Evolutionary conservation across 2,888 invertebrate species (phyloP).

Genomic region (Tridacna crocea): DNA sequence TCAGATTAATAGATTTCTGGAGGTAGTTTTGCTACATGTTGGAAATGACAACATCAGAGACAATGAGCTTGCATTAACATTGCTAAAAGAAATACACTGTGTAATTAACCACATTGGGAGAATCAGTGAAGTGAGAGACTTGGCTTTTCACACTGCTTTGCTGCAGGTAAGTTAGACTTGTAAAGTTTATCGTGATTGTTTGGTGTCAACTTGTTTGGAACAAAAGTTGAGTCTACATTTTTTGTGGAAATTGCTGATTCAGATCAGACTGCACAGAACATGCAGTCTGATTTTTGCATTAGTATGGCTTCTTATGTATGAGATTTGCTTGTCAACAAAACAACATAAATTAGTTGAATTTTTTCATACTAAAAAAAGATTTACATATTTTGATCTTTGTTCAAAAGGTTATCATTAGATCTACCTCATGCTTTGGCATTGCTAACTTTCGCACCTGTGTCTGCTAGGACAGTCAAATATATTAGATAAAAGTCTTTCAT

Average conservation of each 20-base stretch:
- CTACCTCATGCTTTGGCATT: too few relatives aligned
- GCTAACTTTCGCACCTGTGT: too few relatives aligned
- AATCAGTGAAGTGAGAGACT: not conserved
- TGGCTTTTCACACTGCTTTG: not conserved
- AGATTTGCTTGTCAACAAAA: not conserved
- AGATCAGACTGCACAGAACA: not conserved
- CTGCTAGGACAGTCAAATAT: too few relatives aligned
- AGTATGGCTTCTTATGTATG: not conserved
- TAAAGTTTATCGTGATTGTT: not conserved
- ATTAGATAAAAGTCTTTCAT: too few relatives aligned
- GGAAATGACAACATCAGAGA: not conserved
- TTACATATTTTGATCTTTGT: too few relatives aligned
- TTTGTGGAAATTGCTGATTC: not conserved
- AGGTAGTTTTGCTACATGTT: constrained; percentile 7
- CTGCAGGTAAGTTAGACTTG: not conserved
- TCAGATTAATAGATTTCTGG: constrained; percentile 1
- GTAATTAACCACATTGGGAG: constrained; percentile 2
- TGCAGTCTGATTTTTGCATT: not conserved
- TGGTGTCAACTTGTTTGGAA: not conserved
- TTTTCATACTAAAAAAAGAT: too few relatives aligned
- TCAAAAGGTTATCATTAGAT: too few relatives aligned
- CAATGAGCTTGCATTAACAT: not conserved
- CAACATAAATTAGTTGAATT: not conserved
- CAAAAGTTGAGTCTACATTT: not conserved
- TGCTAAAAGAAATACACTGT: constrained; percentile 13